phyloP scores from a whole-genome alignment of 2,113 vertebrate genomes.

The Phodopus roborovskii region DNA sequence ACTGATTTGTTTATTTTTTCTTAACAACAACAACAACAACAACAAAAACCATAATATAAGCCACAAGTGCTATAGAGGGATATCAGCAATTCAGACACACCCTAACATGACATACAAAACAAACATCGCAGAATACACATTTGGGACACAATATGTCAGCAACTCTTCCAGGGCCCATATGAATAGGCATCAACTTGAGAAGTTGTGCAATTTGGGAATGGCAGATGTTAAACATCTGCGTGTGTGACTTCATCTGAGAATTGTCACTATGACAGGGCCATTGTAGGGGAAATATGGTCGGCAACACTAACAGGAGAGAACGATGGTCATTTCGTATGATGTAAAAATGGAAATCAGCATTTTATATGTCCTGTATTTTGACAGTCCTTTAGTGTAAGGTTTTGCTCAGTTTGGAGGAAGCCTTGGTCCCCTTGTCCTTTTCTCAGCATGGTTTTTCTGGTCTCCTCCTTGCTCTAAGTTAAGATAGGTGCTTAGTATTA shows the following conservation, averaged over 20 bases:
- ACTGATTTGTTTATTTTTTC: slow-evolving; percentile 61
- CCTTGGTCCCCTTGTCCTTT: neutral
- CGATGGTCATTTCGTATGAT: neutral
- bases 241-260: slow-evolving; percentile 71
- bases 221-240: slow-evolving; percentile 78
- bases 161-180: slow-evolving; percentile 51
- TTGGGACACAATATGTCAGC: slow-evolving; percentile 71
- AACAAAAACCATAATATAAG: slow-evolving; percentile 68
- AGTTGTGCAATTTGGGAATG: slow-evolving; percentile 65
- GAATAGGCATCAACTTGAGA: slow-evolving; percentile 67
- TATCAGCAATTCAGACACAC: slow-evolving; percentile 65
- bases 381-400: neutral
- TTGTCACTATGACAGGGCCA: slow-evolving; percentile 55
- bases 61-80: slow-evolving; percentile 35
- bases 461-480: neutral
- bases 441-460: neutral
- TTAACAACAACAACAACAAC: neutral
- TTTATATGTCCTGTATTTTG: neutral
- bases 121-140: slow-evolving; percentile 67
- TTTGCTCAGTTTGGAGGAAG: neutral
- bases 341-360: neutral
- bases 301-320: neutral
- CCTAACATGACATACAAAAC: slow-evolving; percentile 58
- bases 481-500: neutral
- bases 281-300: slow-evolving; percentile 19